These are phyloP conservation scores for Rapana venosa DNA, from an alignment of 2,888 invertebrate species.

Conservation along the genomic window DNA sequence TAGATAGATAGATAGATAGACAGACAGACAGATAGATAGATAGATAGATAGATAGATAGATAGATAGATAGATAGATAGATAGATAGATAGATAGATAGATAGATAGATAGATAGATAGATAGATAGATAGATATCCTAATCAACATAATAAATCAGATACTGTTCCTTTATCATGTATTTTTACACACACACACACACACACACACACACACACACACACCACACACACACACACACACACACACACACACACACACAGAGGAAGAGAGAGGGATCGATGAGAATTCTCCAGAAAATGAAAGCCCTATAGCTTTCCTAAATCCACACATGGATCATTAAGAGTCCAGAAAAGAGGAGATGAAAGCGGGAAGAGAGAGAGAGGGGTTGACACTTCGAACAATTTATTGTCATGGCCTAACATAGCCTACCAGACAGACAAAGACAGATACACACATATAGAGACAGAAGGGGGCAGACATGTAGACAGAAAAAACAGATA, in stretches of 20 bases:
- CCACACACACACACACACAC: conserved; percentile 3
- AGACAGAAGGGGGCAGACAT: not conserved
- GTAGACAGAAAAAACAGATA: no score
- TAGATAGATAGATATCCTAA: no score
- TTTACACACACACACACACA: not conserved
- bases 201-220: not conserved
- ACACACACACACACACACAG: conserved; percentile 14
- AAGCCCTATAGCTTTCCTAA: no score
- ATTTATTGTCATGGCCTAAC: no score
- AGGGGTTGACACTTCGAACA: not conserved
- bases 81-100: not conserved
- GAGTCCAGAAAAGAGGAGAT: not conserved
- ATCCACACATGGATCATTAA: no score
- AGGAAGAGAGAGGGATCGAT: no score
- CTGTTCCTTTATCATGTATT: no score
- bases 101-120: not conserved
- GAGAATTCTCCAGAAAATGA: no score
- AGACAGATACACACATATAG: not conserved
- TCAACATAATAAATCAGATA: no score
- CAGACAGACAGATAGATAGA: not conserved
- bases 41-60: not conserved
- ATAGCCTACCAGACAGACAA: not conserved
- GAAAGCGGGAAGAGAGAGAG: not conserved
- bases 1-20: no score
- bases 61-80: not conserved